Conservation (phyloP, 2,113 vertebrate species). For the Isurus oxyrinchus region DNA sequence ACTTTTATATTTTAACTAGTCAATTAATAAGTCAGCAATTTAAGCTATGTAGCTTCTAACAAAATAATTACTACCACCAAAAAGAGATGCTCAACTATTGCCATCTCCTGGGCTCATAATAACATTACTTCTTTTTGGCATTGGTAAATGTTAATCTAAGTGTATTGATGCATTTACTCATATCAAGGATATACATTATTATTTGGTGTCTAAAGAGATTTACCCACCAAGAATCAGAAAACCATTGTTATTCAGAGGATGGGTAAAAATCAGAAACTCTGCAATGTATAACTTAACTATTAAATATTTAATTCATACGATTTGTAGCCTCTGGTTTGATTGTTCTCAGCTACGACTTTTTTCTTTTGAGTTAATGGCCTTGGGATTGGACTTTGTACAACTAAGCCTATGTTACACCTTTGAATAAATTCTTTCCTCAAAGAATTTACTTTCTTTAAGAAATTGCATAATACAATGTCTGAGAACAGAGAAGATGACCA, state of each 20-base stretch:
- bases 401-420: neutral
- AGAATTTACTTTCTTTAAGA: neutral
- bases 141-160: neutral
- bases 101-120: slow-evolving; percentile 3
- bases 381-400: neutral
- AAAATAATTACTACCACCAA: neutral
- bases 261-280: neutral
- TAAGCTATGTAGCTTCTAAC: neutral
- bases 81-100: neutral
- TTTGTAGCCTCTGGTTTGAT: neutral
- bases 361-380: neutral
- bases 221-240: neutral
- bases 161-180: neutral
- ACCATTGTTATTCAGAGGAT: neutral
- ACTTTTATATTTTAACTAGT: neutral
- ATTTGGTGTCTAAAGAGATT: neutral
- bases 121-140: neutral
- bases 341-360: neutral
- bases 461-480: neutral
- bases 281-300: neutral
- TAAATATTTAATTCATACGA: too few relatives aligned
- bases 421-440: neutral
- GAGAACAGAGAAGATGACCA: neutral
- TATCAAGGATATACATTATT: neutral
- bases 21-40: neutral